Percentiles rank a stretch among this genome's conserved stretches.
Evolutionary conservation across 1,140 invertebrate species (phyloP).

Genomic region (Pemphigus obesinymphae): DNA sequence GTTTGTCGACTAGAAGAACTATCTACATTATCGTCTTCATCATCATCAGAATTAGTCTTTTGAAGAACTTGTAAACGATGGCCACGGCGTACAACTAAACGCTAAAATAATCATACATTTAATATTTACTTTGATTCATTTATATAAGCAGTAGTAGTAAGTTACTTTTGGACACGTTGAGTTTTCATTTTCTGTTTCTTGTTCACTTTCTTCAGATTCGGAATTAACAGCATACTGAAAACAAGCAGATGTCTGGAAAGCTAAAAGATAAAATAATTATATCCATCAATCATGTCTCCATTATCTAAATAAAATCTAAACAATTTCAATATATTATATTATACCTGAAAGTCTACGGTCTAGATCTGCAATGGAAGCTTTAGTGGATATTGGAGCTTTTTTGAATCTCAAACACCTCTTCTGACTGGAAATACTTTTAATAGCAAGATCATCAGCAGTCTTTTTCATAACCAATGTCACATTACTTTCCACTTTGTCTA

Average conservation of each 20-base stretch:
- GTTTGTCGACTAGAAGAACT: constrained; percentile 51
- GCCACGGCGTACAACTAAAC: background rate
- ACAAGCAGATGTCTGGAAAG: constrained; percentile 16
- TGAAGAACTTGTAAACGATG: constrained; percentile 12
- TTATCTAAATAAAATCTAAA: too few relatives aligned
- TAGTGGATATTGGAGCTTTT: background rate
- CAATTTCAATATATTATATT: background rate
- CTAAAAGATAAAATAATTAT: background rate
- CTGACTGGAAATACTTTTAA: constrained; percentile 13
- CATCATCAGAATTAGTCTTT: constrained; percentile 25
- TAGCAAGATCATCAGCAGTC: background rate
- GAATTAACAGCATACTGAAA: constrained; percentile 13
- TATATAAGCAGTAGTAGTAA: background rate
- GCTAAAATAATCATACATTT: background rate
- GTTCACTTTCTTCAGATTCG: constrained; percentile 35
- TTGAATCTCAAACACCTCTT: constrained; percentile 26
- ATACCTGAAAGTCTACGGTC: constrained; percentile 29
- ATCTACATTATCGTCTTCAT: constrained; percentile 26
- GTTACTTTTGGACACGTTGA: background rate
- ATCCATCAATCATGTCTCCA: too few relatives aligned
- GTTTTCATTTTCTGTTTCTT: constrained; percentile 17
- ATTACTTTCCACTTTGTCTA: background rate
- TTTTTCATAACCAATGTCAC: background rate
- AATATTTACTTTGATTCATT: background rate
- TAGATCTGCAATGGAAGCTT: constrained; percentile 17